Percentiles rank a stretch among this genome's conserved stretches.
phyloP scores from a whole-genome alignment of 2,797 vertebrate species.

The Gobionotothen gibberifrons region DNA sequence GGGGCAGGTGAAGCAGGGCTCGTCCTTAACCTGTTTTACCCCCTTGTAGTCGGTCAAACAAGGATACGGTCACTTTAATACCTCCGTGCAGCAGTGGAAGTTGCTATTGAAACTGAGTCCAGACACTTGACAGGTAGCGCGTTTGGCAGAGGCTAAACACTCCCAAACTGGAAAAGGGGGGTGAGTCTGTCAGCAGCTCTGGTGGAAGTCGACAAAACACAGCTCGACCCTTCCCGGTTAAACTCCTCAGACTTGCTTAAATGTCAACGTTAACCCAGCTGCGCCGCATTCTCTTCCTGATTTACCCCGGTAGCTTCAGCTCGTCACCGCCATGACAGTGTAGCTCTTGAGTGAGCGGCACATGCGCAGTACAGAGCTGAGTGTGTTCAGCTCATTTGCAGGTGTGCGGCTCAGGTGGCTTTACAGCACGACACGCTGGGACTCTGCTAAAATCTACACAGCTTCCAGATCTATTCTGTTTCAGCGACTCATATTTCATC shows the following conservation, averaged over 20 bases:
- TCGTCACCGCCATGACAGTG: slow-evolving; percentile 95
- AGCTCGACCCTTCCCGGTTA: slow-evolving; percentile 28
- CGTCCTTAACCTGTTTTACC: slow-evolving; percentile 1
- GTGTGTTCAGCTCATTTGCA: slow-evolving; percentile 62
- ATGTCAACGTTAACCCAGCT: slow-evolving; percentile 72
- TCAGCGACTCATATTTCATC: background rate
- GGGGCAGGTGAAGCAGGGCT: slow-evolving; percentile 33
- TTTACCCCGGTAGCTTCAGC: slow-evolving; percentile 80
- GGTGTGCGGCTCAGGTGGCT: slow-evolving; percentile 82
- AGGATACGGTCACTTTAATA: slow-evolving; percentile 54
- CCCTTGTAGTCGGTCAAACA: slow-evolving; percentile 42
- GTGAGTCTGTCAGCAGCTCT: slow-evolving; percentile 57
- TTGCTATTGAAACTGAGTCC: slow-evolving; percentile 76
- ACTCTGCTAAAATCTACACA: background rate
- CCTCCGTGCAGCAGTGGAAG: slow-evolving; percentile 69
- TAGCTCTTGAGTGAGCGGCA: slow-evolving; percentile 74
- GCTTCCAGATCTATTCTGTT: background rate
- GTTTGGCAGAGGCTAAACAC: slow-evolving; percentile 59
- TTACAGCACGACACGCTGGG: background rate
- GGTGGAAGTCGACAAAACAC: slow-evolving; percentile 29
- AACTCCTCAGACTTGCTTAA: slow-evolving; percentile 62
- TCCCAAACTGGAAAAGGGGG: slow-evolving; percentile 57
- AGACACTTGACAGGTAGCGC: slow-evolving; percentile 79
- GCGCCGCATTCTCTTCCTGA: slow-evolving; percentile 85
- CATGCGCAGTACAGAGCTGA: slow-evolving; percentile 80